phyloP scores from a whole-genome alignment of 1,140 invertebrate genomes.

The Nilaparvata lugens region DNA sequence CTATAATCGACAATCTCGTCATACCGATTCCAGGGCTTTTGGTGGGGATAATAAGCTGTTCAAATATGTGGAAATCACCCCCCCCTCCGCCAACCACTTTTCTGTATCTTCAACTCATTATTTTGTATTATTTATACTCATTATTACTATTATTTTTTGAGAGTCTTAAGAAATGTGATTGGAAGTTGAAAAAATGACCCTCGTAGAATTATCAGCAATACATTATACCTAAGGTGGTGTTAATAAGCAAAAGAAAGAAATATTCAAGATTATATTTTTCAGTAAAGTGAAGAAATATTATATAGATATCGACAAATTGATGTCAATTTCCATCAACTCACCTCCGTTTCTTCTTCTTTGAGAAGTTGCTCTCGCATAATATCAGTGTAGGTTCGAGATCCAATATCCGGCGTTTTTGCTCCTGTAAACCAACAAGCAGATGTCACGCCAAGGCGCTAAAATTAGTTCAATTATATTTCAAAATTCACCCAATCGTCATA shows the following conservation, averaged over 20 bases:
- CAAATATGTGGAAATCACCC: too few relatives aligned
- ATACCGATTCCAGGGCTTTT: too few relatives aligned
- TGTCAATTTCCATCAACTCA: constrained; percentile 37
- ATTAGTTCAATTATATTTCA: constrained; percentile 29
- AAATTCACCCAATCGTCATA: not conserved
- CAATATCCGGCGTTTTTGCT: constrained; percentile 95
- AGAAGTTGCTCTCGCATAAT: constrained; percentile 94
- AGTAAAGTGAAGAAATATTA: constrained; percentile 5
- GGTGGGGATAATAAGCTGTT: too few relatives aligned
- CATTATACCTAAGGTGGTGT: too few relatives aligned
- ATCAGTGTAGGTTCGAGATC: constrained; percentile 88
- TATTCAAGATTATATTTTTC: not conserved
- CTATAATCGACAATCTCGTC: too few relatives aligned
- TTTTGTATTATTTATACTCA: too few relatives aligned
- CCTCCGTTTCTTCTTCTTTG: constrained; percentile 78
- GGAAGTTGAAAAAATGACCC: too few relatives aligned
- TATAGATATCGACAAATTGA: not conserved
- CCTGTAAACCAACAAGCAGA: constrained; percentile 61
- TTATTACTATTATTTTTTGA: too few relatives aligned
- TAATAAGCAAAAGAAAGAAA: not conserved
- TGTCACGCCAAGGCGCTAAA: constrained; percentile 39
- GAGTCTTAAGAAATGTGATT: too few relatives aligned
- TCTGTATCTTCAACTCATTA: too few relatives aligned
- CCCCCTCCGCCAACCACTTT: too few relatives aligned
- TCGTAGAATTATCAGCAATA: too few relatives aligned